phyloP scores from a whole-genome alignment of 2,888 invertebrate species.

The Ophonus ardosiacus region DNA sequence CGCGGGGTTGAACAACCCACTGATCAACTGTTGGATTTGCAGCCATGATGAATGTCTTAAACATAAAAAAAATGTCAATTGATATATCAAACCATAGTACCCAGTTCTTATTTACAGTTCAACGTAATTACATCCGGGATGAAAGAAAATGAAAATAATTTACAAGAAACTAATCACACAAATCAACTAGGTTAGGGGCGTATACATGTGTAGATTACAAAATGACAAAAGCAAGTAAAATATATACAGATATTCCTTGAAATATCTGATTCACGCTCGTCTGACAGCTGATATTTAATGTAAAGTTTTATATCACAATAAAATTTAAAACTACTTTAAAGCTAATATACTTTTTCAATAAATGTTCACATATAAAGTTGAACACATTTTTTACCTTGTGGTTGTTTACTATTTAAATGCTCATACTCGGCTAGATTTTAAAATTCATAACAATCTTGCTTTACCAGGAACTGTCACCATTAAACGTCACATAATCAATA shows the following conservation, averaged over 20 bases:
- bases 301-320: constrained; percentile 2
- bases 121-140: constrained; percentile 10
- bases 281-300: constrained; percentile 42
- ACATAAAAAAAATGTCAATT: background rate
- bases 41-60: constrained; percentile 64
- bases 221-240: constrained; percentile 11
- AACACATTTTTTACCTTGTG: constrained; percentile 25
- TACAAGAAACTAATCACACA: background rate
- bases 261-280: constrained; percentile 30
- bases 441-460: constrained; percentile 64
- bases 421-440: constrained; percentile 55
- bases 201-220: constrained; percentile 21
- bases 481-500: constrained; percentile 67
- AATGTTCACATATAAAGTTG: background rate
- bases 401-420: constrained; percentile 39
- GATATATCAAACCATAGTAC: background rate
- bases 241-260: constrained; percentile 24
- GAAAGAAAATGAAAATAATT: constrained; percentile 26
- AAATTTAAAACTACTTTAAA: background rate
- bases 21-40: constrained; percentile 81
- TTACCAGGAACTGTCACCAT: constrained; percentile 65
- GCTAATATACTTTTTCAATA: background rate
- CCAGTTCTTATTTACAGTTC: background rate
- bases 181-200: constrained; percentile 52
- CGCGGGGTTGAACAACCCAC: constrained; percentile 92